Evolutionary conservation across 35 echinoderm and acorn worm genomes (phyloP), one percentile per base, ranked within the genome.

Genomic region (Ophioderma brevispina): DNA sequence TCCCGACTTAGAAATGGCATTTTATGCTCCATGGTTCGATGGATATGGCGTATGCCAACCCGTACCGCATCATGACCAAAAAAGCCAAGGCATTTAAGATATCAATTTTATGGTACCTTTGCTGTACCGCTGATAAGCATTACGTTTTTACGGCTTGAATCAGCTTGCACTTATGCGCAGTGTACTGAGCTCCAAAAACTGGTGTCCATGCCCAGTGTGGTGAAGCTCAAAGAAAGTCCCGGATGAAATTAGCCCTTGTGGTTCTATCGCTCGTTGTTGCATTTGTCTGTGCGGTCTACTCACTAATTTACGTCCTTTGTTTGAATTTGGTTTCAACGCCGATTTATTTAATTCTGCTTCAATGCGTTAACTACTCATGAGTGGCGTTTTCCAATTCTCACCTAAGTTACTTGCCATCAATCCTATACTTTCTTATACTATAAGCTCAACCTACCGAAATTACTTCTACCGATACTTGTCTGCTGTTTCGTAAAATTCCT

Each of bases 301-400:
- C n/a, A 70, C 23, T 70, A 70, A 25, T 70, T 25, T 70, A 70
- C 28, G 59, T 15, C 10, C 23, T 70, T 13, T 70, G 59, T 70
- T 70, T 70, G 59, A 70, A 25, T 70, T 70, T 25, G 59, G 59
- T 13, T 30, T 70, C n/a, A 70, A 25, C 28, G 28, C 4, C 15
- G 23, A 6, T 70, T 13, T 25, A 70, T 70, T 70, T 70, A 70
- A 30, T 25, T 70, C 59, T 25, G 10, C 59, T 25, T 8, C 59
- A 70, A 70, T 70, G 59, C n/a, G 23, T 70, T 25, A 70, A 18
- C 3, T 70, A 15, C n/a, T 13, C 59, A 25, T 70, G 59, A n/a
- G 59, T 70, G 59, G 59, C 59, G 59, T 30, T 70, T 70, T 25
- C 59, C 59, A 70, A 70, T 70, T 25, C 59, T 70, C 59, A 70